Evolutionary conservation across 2,888 invertebrate genomes (phyloP).

Genomic region (Drosophila robusta): DNA sequence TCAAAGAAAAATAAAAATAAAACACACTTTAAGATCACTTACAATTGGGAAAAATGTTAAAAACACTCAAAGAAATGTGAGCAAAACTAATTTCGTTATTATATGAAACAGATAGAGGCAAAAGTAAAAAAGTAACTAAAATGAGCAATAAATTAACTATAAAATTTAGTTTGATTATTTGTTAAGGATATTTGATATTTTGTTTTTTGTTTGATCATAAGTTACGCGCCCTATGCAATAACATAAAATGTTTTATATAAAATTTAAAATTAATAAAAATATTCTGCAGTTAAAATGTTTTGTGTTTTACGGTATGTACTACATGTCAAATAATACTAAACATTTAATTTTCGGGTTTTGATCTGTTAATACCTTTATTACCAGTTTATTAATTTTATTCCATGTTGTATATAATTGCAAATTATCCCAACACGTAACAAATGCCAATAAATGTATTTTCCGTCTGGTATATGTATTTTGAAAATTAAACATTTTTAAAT

Average conservation of each 20-base stretch:
- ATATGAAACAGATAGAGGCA: constrained; percentile 35
- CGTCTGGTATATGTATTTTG: constrained; percentile 14
- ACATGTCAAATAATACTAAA: constrained; percentile 21
- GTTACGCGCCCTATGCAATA: constrained; percentile 5
- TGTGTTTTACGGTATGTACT: constrained; percentile 10
- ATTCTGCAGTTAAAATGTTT: constrained; percentile 7
- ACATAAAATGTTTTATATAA: constrained; percentile 10
- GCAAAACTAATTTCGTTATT: constrained; percentile 51
- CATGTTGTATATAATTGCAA: neutral
- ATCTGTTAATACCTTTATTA: neutral
- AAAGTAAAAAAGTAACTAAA: constrained; percentile 9
- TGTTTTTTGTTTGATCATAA: constrained; percentile 17
- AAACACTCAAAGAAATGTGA: constrained; percentile 43
- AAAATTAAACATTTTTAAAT: neutral
- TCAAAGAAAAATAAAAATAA: constrained; percentile 59
- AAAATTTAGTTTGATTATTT: constrained; percentile 20
- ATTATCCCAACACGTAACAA: constrained; percentile 1
- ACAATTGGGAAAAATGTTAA: constrained; percentile 85
- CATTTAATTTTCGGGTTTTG: constrained; percentile 28
- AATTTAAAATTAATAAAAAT: constrained; percentile 8
- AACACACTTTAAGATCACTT: constrained; percentile 85
- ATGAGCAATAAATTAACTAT: constrained; percentile 45
- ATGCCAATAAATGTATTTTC: neutral
- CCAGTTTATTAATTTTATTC: neutral
- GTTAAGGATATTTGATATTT: neutral